Evolutionary conservation across 2,888 invertebrate genomes (phyloP).

Genomic region (Monochamus alternatus): DNA sequence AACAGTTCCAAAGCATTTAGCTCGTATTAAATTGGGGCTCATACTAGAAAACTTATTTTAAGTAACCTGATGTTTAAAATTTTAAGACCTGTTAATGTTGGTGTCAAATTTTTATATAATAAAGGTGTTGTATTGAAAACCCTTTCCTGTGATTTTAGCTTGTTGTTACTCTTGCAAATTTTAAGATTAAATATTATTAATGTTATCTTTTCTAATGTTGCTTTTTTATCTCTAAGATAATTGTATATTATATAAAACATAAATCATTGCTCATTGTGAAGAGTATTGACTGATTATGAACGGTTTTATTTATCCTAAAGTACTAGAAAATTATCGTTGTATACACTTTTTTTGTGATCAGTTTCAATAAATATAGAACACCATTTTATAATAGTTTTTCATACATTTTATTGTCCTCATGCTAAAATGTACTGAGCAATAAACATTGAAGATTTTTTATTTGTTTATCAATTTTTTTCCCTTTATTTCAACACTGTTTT

Average conservation of each 20-base stretch:
- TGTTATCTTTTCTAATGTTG: constrained; percentile 53
- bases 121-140: constrained; percentile 48
- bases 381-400: constrained; percentile 41
- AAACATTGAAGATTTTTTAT: constrained; percentile 27
- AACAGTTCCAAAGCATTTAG: neutral
- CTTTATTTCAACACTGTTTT: neutral
- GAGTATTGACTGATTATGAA: constrained; percentile 48
- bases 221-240: constrained; percentile 43
- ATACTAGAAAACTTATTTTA: too few species aligned
- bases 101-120: constrained; percentile 26
- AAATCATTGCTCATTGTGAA: constrained; percentile 46
- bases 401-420: constrained; percentile 39
- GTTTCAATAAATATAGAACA: constrained; percentile 38
- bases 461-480: neutral
- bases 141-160: constrained; percentile 69
- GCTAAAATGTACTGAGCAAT: constrained; percentile 37
- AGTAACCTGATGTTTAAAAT: neutral
- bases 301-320: constrained; percentile 25
- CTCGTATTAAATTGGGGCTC: too few species aligned
- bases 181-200: constrained; percentile 59
- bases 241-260: constrained; percentile 29
- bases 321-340: constrained; percentile 23
- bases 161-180: constrained; percentile 67
- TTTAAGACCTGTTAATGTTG: constrained; percentile 36
- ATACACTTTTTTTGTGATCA: constrained; percentile 30